Evolutionary conservation across 2,797 vertebrate species (phyloP).

Genomic region (Scyliorhinus canicula): DNA sequence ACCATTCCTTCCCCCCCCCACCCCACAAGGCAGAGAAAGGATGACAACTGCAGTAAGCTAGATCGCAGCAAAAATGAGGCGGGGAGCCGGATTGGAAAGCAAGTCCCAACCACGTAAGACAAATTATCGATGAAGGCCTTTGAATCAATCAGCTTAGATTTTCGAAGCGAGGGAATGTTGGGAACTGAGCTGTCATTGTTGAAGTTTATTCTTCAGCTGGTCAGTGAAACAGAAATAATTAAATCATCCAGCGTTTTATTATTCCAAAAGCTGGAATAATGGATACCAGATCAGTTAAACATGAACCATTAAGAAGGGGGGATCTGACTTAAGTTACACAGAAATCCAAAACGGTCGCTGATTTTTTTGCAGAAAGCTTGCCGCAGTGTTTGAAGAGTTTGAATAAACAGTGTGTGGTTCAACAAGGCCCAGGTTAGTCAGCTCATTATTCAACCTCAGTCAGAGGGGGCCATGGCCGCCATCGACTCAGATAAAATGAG

Average conservation of each 20-base stretch:
- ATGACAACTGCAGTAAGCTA: too few relatives aligned
- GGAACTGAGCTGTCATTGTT: background rate
- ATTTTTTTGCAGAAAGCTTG: background rate
- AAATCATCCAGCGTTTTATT: background rate
- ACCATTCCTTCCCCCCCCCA: too few relatives aligned
- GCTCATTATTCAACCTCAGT: background rate
- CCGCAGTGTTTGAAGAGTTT: background rate
- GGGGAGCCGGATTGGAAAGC: background rate
- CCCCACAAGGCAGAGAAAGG: too few relatives aligned
- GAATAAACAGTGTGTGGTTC: background rate
- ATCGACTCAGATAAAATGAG: background rate
- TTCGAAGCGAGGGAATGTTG: background rate
- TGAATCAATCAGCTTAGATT: background rate
- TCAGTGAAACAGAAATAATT: background rate
- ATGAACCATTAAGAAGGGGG: background rate
- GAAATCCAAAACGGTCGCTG: background rate
- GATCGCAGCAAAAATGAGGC: too few relatives aligned
- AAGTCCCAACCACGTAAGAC: background rate
- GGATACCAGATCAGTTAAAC: background rate
- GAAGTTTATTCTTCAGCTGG: background rate
- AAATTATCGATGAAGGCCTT: background rate
- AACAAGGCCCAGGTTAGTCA: background rate
- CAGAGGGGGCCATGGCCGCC: background rate
- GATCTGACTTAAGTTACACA: background rate
- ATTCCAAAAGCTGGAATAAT: background rate